A percentile compares a stretch with the other conserved stretches of the same genome.
Evolutionary conservation across 1,140 invertebrate species (phyloP).

Genomic region (Nasonia vitripennis): DNA sequence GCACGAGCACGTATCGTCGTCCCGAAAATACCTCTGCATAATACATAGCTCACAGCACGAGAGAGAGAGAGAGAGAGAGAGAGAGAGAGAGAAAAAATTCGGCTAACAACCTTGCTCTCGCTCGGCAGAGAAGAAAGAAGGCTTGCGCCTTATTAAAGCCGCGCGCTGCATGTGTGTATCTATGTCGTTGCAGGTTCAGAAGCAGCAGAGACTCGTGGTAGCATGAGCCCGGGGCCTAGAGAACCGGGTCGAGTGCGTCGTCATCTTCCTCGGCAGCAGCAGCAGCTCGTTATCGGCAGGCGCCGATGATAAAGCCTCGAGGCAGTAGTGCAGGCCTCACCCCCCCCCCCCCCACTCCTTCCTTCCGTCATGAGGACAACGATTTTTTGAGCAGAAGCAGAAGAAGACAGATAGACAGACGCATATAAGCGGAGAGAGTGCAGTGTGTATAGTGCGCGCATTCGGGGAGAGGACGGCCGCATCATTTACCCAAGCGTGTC

Average conservation of each 20-base stretch:
- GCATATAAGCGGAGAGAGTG: not conserved
- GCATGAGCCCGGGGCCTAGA: not conserved
- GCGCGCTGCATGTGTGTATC: not conserved
- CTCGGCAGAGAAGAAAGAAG: not conserved
- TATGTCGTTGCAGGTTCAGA: not conserved
- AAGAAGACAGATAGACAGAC: too few species aligned
- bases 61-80: too few species aligned
- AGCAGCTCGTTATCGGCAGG: not conserved
- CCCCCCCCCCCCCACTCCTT: too few species aligned
- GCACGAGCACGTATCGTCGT: too few species aligned
- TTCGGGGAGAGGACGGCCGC: not conserved
- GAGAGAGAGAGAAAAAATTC: too few species aligned
- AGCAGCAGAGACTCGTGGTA: not conserved
- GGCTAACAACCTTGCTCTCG: too few species aligned
- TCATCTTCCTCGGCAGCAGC: not conserved
- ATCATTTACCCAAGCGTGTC: constrained; percentile 49
- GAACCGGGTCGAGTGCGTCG: not conserved
- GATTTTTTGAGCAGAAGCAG: not conserved
- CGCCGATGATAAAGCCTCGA: not conserved
- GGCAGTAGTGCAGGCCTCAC: not conserved
- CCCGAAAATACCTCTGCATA: too few species aligned
- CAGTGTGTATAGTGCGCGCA: not conserved
- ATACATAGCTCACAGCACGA: too few species aligned
- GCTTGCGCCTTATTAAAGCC: not conserved
- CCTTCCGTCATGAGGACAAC: not conserved